phyloP scores from a whole-genome alignment of 2,888 invertebrate genomes.

The Agelastica alni region DNA sequence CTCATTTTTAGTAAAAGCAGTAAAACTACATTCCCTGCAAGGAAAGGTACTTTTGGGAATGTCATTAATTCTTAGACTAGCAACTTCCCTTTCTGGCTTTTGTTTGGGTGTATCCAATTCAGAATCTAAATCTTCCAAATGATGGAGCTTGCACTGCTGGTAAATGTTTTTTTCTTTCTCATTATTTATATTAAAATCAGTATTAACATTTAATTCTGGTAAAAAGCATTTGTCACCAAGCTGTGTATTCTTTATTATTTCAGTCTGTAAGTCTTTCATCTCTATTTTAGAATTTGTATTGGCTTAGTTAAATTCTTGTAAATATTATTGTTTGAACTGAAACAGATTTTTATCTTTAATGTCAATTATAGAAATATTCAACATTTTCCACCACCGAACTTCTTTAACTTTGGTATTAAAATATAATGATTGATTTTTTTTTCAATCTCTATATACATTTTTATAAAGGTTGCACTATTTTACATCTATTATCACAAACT shows the following conservation, averaged over 20 bases:
- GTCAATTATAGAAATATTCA: no score
- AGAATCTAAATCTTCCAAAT: background rate
- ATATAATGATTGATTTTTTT: background rate
- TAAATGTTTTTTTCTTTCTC: no score
- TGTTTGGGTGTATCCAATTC: background rate
- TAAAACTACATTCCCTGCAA: slow-evolving; percentile 18
- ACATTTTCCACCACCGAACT: background rate
- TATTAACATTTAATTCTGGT: no score
- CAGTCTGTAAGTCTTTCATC: no score
- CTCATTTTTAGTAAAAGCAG: slow-evolving; percentile 5
- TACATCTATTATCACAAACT: background rate
- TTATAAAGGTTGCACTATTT: background rate
- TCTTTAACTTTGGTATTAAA: no score
- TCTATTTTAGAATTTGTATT: no score
- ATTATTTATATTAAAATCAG: no score
- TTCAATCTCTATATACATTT: background rate
- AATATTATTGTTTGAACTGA: no score
- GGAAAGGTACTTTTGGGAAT: background rate
- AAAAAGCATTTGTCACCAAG: no score
- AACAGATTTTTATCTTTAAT: no score
- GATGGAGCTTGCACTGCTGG: background rate
- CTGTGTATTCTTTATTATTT: no score
- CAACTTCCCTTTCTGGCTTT: background rate
- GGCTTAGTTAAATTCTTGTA: no score
- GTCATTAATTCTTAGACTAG: background rate